These are phyloP conservation scores for Stichodactyla mertensii DNA, from an alignment of 64 coral and sea anemone genomes.

Conservation along the genomic window DNA sequence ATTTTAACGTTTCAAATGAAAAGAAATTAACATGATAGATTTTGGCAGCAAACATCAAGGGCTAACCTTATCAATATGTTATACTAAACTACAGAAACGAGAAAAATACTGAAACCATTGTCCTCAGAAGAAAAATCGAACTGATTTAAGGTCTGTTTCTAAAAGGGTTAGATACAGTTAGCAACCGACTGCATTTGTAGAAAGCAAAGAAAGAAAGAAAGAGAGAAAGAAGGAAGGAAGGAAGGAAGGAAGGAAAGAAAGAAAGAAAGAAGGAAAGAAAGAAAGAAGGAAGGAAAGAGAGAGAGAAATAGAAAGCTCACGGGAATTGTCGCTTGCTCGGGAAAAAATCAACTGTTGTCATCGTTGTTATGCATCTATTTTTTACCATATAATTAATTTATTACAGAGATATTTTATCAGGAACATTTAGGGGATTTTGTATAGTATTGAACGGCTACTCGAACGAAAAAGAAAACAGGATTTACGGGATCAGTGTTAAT, in stretches of 20 bases:
- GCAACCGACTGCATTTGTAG: too few relatives aligned
- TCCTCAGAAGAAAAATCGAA: too few relatives aligned
- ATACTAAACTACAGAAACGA: background rate
- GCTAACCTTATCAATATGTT: background rate
- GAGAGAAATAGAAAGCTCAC: too few relatives aligned
- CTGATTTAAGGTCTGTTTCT: too few relatives aligned
- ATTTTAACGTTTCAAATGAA: background rate
- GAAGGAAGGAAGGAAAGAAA: too few relatives aligned
- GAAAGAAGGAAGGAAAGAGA: too few relatives aligned
- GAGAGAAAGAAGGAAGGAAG: too few relatives aligned
- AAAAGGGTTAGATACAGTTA: too few relatives aligned
- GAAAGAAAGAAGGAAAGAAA: too few relatives aligned
- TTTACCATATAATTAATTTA: background rate
- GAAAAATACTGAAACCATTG: background rate
- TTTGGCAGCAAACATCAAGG: background rate
- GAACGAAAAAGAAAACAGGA: constrained; percentile 5
- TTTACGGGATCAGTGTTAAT: background rate
- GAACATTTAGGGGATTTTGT: background rate
- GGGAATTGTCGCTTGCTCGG: too few relatives aligned
- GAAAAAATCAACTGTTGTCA: background rate
- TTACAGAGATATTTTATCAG: background rate
- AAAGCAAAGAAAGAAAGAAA: too few relatives aligned
- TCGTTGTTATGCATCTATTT: background rate
- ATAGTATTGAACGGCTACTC: background rate
- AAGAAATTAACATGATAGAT: background rate